These are phyloP conservation scores for Phortica okadai DNA, from an alignment of 2,888 invertebrate species.

Conservation along the genomic window DNA sequence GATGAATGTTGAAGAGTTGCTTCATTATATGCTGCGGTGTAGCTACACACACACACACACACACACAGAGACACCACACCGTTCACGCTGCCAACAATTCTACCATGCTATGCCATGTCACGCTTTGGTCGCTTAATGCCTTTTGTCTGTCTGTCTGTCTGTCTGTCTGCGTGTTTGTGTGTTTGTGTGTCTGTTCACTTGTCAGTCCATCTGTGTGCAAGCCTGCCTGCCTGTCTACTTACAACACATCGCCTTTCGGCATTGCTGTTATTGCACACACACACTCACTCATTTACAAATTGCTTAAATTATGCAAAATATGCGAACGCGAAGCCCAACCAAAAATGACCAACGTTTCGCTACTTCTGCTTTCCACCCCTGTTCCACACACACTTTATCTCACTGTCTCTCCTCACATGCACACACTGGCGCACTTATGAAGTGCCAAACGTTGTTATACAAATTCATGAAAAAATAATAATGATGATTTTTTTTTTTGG, in stretches of 20 bases:
- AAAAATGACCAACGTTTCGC: conserved; percentile 36
- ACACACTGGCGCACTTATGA: no score
- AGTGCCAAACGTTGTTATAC: no score
- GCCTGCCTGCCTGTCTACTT: no score
- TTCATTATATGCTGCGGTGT: conserved; percentile 39
- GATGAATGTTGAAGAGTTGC: conserved; percentile 38
- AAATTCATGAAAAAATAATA: no score
- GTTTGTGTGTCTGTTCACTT: neutral
- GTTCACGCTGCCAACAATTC: neutral
- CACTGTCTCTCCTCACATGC: no score
- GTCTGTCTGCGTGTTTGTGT: neutral
- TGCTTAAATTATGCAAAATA: conserved; percentile 72
- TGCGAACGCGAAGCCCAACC: conserved; percentile 49
- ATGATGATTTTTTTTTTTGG: no score
- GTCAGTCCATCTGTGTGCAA: neutral
- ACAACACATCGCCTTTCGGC: no score
- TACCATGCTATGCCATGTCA: no score
- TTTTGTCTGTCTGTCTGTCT: neutral
- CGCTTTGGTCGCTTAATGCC: neutral
- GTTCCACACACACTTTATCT: no score
- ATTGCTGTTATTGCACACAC: conserved; percentile 1
- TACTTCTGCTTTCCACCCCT: no score
- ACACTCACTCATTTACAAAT: conserved; percentile 53
- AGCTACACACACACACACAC: neutral
- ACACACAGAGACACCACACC: neutral